Percentiles rank a stretch among this genome's conserved stretches.
Evolutionary conservation across 2,797 vertebrate genomes (phyloP).

Genomic region (Thripadectes ignobilis): DNA sequence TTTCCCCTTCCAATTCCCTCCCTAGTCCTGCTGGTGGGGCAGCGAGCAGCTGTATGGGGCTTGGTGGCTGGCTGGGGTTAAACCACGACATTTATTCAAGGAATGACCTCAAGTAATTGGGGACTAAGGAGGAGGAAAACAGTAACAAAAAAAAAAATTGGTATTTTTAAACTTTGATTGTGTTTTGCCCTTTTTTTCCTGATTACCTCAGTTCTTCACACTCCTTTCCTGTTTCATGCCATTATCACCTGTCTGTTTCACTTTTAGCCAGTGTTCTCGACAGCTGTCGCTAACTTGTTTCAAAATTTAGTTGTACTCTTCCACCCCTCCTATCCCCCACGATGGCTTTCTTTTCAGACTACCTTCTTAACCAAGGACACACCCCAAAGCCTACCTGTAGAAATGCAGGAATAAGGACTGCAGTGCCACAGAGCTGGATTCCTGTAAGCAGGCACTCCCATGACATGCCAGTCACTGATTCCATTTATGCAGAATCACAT

Average conservation of each 20-base stretch:
- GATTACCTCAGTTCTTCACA: slow-evolving; percentile 6
- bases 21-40: not conserved
- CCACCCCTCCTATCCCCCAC: accelerated
- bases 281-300: not conserved
- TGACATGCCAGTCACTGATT: accelerated
- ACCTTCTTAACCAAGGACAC: not conserved
- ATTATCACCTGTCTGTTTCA: slow-evolving; percentile 23
- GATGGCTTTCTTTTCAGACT: not conserved
- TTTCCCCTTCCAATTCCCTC: not conserved
- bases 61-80: not conserved
- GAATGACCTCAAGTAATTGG: not conserved
- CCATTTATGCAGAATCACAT: not conserved
- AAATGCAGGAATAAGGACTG: not conserved
- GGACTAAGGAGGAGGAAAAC: not conserved
- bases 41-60: not conserved
- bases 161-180: not conserved
- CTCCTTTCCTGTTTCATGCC: not conserved
- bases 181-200: not conserved
- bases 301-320: not conserved
- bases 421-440: not conserved
- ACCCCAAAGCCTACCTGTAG: not conserved
- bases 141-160: not conserved
- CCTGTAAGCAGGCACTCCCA: not conserved
- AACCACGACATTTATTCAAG: not conserved
- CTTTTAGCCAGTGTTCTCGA: not conserved